Evolutionary conservation across 1,140 invertebrate genomes (phyloP), one percentile per base, ranked within the genome.

Genomic region (Liolophura sinensis): DNA sequence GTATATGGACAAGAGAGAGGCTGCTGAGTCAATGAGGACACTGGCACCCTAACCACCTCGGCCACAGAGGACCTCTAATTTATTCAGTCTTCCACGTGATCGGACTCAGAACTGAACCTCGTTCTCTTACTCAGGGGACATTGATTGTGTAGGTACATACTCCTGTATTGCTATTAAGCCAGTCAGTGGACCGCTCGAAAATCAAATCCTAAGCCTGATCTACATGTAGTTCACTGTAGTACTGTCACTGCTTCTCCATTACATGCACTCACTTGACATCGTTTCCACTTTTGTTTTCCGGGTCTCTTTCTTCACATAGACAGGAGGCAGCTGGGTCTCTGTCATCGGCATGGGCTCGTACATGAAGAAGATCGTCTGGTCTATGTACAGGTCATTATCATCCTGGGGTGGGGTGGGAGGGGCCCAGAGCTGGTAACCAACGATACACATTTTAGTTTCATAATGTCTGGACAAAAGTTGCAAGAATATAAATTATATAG

Each of bases 361-460:
- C 56, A 97, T 87, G 77, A 95, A 94, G 47, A 89, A 88, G 76
- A 94, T 80, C 56, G 91, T 90, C 73, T 91, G 89, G 82, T 97
- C 95, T 66, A 96, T 90, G 85, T 96, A 97, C 14, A 96, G 89
- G 82, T 97, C 95, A 80, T 91, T 91, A 71, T 96, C 93, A 81
- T 92, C 91, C 78, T 92, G 90, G 7, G 95, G 95, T 68, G 95
- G 95, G 16, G 95, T 97, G 64, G 95, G 95, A 66, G 95, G 96
- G 73, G 92, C 92, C 94, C 95, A 98, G 87, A 97, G 90, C 95
- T 97, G 84, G 70, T 77, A 73, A 62, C 70, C n/a, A 64, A 31
- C 51, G 49, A 58, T 51, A 63, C 1, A 40, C 31, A 40, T 40
- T 40, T 9, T 40, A 40, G 31, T 40, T 40, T 40, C 9, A 40